Conservation (phyloP, 2,113 vertebrate genomes). For the Thamnophis sirtalis region DNA sequence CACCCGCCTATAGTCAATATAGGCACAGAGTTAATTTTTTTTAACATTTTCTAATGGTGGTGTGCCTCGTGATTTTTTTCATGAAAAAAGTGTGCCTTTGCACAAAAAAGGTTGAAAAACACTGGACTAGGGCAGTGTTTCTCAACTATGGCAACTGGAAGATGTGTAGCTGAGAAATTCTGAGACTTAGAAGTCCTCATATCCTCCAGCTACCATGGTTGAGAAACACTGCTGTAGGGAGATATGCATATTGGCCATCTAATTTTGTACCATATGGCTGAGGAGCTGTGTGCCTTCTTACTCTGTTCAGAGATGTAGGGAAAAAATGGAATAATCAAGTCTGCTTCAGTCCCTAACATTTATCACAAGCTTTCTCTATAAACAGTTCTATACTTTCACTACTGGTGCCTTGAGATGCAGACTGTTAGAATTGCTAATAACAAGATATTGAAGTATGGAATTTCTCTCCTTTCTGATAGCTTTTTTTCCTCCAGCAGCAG, state of each 20-base stretch:
- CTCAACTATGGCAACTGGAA: neutral
- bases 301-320: neutral
- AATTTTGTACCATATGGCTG: neutral
- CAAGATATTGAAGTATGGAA: neutral
- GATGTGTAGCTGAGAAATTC: neutral
- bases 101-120: too few species aligned
- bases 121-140: neutral
- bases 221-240: neutral
- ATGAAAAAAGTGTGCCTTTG: too few species aligned
- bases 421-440: neutral
- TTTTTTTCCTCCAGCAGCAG: neutral
- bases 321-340: neutral
- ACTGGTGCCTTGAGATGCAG: neutral
- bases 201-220: neutral
- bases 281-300: neutral
- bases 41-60: too few species aligned
- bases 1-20: too few species aligned
- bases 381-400: neutral
- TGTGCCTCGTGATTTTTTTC: too few species aligned
- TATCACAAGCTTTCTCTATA: neutral
- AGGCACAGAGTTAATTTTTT: too few species aligned
- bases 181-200: neutral
- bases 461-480: neutral
- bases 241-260: neutral
- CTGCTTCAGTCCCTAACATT: neutral